Base-by-base conservation (phyloP, 2,888 invertebrate genomes). In the Gerris lacustris region DNA sequence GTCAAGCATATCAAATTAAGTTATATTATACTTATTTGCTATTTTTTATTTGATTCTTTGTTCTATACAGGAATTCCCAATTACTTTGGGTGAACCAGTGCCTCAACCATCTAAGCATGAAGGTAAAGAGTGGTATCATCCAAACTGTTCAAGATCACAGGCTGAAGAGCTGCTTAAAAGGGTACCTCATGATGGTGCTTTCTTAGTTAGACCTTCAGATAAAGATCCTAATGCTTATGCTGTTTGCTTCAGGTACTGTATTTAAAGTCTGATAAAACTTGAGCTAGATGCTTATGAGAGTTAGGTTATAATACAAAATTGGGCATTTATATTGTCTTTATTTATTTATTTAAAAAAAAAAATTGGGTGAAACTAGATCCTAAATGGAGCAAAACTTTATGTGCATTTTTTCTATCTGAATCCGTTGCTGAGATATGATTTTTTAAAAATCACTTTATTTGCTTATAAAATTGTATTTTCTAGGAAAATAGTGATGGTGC, bases 81-180 rank as follows among this genome's bases (percentile, higher is more conserved):
- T 96, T 76, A 91, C 87, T 0, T 83, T 97, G 0, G 88, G 87
- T 77, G 92, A 94, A 79, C 94, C 96, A 0, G 96, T 96, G 4
- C 96, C 96, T 0, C 96, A 96, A 79, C 95, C 95, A 31, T 93
- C 92, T 79, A 92, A 93, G 79, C 96, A 97, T 77, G 94, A 95
- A 80, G 90, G 88, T 71, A 91, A 92, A 81, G 92, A 91, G 76
- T 97, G 96, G 96, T 97, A 90, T 83, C 93, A 94, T 79, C 86
- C 89, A 1, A 86, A 87, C 69, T 89, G 93, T 75, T 88, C 88
- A 18, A 85, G 95, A 72, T 85, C 86, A 7, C 87, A 90, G 75
- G 94, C 96, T 0, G 96, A 99, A 80, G 92, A 95, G 75, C 86
- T 94, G 79, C 82, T 99, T 72, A 88, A 89, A 75, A 86, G 91